Conservation (phyloP, 1,140 invertebrate species). For the Brachionus rubens region DNA sequence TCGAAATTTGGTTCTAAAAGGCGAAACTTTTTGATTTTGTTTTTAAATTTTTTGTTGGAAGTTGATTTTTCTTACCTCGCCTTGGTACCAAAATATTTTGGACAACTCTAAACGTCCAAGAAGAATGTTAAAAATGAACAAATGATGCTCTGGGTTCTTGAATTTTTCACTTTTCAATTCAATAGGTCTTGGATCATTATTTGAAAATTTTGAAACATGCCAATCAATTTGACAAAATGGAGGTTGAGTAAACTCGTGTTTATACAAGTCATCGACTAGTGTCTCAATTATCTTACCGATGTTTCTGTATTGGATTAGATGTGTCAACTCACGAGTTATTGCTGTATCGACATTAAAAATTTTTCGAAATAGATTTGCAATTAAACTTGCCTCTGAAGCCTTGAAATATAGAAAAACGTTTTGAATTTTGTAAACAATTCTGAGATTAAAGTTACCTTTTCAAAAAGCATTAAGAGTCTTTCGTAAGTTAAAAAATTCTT, state of each 20-base stretch:
- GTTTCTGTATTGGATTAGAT: not conserved
- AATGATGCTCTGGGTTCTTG: constrained; percentile 13
- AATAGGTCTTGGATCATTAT: not conserved
- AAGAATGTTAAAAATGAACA: constrained; percentile 19
- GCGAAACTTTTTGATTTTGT: not conserved
- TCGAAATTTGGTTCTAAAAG: constrained; percentile 25
- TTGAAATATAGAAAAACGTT: not conserved
- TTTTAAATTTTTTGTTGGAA: not conserved
- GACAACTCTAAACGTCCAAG: not conserved
- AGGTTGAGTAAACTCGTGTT: not conserved
- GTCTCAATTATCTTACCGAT: constrained; percentile 1
- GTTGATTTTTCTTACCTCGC: not conserved
- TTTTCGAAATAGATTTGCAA: not conserved
- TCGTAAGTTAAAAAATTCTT: constrained; percentile 59
- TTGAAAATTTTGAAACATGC: not conserved
- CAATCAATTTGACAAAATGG: not conserved
- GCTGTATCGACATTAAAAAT: not conserved
- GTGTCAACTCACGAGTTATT: not conserved
- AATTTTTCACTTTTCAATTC: not conserved
- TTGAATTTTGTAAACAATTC: too few species aligned
- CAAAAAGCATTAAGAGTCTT: constrained; percentile 57
- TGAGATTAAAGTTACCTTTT: constrained; percentile 51
- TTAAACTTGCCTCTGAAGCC: not conserved
- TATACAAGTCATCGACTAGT: constrained; percentile 25
- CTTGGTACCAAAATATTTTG: constrained; percentile 17